Percentiles rank a stretch among this genome's conserved stretches.
Evolutionary conservation across 2,888 invertebrate species (phyloP).

Genomic region (Tribolium freemani): DNA sequence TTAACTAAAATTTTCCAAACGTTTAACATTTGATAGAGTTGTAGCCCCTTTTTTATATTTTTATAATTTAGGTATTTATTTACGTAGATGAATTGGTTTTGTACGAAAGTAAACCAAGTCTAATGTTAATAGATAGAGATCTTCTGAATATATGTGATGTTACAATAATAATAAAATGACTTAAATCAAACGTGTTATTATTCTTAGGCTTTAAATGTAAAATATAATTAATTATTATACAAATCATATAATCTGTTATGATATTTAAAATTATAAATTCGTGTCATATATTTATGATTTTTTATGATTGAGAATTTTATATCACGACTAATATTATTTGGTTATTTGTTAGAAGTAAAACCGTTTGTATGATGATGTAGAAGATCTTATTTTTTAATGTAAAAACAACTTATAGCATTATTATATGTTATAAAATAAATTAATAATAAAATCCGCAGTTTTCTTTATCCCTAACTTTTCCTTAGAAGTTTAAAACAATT

Average conservation of each 20-base stretch:
- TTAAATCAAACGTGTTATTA: slow-evolving; percentile 49
- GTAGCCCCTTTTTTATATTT: slow-evolving; percentile 26
- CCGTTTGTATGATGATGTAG: slow-evolving; percentile 32
- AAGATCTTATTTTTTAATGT: slow-evolving; percentile 48
- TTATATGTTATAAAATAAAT: slow-evolving; percentile 56
- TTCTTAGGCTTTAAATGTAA: slow-evolving; percentile 57
- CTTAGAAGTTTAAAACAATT: no score
- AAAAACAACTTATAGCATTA: slow-evolving; percentile 47
- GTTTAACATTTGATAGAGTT: not conserved
- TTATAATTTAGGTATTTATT: slow-evolving; percentile 5
- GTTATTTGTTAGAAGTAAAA: slow-evolving; percentile 36
- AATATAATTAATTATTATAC: slow-evolving; percentile 34
- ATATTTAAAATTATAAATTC: slow-evolving; percentile 26
- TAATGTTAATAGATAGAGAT: slow-evolving; percentile 52
- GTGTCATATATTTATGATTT: slow-evolving; percentile 50
- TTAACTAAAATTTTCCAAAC: not conserved
- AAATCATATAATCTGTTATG: slow-evolving; percentile 42
- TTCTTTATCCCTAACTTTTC: no score
- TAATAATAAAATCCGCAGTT: slow-evolving; percentile 19
- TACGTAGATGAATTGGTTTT: not conserved
- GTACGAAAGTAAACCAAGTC: slow-evolving; percentile 30
- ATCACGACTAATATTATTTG: slow-evolving; percentile 45
- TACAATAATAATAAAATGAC: slow-evolving; percentile 60
- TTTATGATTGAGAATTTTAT: slow-evolving; percentile 47
- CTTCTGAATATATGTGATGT: slow-evolving; percentile 64